These are phyloP conservation scores for Arothron firmamentum DNA, from an alignment of 2,113 vertebrate species.

Conservation along the genomic window DNA sequence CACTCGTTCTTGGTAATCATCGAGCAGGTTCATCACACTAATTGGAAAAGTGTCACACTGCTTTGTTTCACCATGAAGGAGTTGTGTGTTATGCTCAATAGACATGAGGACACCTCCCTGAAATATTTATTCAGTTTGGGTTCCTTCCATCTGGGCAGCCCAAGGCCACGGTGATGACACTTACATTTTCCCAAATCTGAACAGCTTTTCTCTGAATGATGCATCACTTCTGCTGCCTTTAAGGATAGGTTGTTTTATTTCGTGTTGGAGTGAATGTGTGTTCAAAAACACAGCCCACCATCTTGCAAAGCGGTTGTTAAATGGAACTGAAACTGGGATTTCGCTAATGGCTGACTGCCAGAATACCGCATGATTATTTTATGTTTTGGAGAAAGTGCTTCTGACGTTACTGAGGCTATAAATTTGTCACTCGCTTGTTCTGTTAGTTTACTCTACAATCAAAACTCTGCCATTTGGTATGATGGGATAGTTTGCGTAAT, in stretches of 20 bases:
- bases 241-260: neutral
- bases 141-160: slow-evolving; percentile 26
- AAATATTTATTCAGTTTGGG: slow-evolving; percentile 38
- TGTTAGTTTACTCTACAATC: slow-evolving; percentile 56
- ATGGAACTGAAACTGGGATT: slow-evolving; percentile 24
- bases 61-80: neutral
- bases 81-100: slow-evolving; percentile 12
- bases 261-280: neutral
- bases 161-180: neutral
- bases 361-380: slow-evolving; percentile 37
- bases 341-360: slow-evolving; percentile 20
- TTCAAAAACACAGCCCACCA: neutral
- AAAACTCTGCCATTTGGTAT: slow-evolving; percentile 29
- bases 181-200: slow-evolving; percentile 15
- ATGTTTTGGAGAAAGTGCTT: slow-evolving; percentile 36
- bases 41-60: neutral
- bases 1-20: neutral
- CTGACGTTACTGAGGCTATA: slow-evolving; percentile 21
- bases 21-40: no score
- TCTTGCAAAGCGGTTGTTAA: slow-evolving; percentile 11
- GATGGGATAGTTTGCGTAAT: slow-evolving; percentile 47
- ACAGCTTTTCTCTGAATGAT: neutral
- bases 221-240: neutral
- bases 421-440: slow-evolving; percentile 43
- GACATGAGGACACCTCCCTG: slow-evolving; percentile 18